These are phyloP conservation scores for Patiria pectinifera DNA, from an alignment of 53 echinoderm and acorn worm genomes.

Conservation along the genomic window DNA sequence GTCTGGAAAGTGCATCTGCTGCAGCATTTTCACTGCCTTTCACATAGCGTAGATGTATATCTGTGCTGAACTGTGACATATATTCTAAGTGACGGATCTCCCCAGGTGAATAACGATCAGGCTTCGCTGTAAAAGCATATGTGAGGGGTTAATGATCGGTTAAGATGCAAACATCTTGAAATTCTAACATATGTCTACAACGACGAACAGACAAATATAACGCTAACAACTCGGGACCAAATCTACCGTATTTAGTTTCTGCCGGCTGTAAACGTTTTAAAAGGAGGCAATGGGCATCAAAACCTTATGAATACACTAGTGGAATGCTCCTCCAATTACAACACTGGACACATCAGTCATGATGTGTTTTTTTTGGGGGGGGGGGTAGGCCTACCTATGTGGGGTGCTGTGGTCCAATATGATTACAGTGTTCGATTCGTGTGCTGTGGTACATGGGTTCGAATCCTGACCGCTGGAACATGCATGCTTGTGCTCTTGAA, in stretches of 20 bases:
- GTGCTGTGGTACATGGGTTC: too few relatives aligned
- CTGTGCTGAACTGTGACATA: constrained; percentile 60
- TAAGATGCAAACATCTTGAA: constrained; percentile 10
- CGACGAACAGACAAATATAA: constrained; percentile 22
- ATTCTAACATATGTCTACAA: constrained; percentile 57
- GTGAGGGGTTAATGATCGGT: constrained; percentile 36
- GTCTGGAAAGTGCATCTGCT: not conserved
- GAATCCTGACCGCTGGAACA: too few relatives aligned
- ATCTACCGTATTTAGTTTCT: not conserved
- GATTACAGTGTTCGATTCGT: too few relatives aligned
- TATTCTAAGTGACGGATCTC: not conserved
- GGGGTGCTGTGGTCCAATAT: too few relatives aligned
- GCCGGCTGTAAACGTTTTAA: constrained; percentile 34
- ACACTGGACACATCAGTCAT: not conserved
- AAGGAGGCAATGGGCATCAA: constrained; percentile 10
- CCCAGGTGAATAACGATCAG: constrained; percentile 60
- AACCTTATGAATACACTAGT: not conserved
- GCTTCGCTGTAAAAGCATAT: constrained; percentile 38
- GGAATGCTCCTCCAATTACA: not conserved
- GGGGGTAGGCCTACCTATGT: too few relatives aligned
- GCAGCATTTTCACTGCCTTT: not conserved
- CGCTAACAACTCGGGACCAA: not conserved
- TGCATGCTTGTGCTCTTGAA: too few relatives aligned
- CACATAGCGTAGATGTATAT: constrained; percentile 24
- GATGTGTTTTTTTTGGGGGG: not conserved